Percentiles rank a stretch among this genome's conserved stretches.
Evolutionary conservation across 1,140 invertebrate genomes (phyloP).

Genomic region (Halyomorpha halys): DNA sequence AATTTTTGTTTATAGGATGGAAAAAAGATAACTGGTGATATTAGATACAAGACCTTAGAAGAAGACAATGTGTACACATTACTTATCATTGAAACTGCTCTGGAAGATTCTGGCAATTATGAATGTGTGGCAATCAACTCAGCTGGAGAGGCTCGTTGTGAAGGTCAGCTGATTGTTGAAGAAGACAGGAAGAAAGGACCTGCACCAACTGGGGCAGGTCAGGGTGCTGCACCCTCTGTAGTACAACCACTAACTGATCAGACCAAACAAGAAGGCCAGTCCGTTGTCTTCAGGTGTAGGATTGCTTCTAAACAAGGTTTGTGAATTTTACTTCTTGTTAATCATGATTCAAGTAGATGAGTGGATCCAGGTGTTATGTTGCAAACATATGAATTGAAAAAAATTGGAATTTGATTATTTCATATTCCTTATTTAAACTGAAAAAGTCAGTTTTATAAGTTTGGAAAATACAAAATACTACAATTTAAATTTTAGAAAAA

Average conservation of each 20-base stretch:
- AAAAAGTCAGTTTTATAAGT: no score
- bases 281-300: slow-evolving; percentile 75
- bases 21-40: slow-evolving; percentile 75
- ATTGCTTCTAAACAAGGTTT: slow-evolving; percentile 62
- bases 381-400: no score
- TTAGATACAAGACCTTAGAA: slow-evolving; percentile 77
- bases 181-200: slow-evolving; percentile 47
- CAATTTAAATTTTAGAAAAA: no score
- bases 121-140: slow-evolving; percentile 87
- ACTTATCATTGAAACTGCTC: slow-evolving; percentile 70
- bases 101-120: slow-evolving; percentile 79
- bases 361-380: no score
- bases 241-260: slow-evolving; percentile 71
- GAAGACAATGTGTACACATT: slow-evolving; percentile 79
- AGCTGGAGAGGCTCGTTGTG: slow-evolving; percentile 80
- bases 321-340: slow-evolving; percentile 19
- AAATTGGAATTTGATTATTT: no score
- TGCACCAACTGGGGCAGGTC: slow-evolving; percentile 41
- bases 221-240: slow-evolving; percentile 63
- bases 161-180: slow-evolving; percentile 66
- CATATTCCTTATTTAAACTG: no score
- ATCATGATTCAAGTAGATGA: no score
- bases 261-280: slow-evolving; percentile 73
- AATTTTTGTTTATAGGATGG: slow-evolving; percentile 51
- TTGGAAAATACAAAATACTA: no score